These are phyloP conservation scores for Athalia rosae DNA, from an alignment of 2,888 invertebrate species.

Conservation along the genomic window DNA sequence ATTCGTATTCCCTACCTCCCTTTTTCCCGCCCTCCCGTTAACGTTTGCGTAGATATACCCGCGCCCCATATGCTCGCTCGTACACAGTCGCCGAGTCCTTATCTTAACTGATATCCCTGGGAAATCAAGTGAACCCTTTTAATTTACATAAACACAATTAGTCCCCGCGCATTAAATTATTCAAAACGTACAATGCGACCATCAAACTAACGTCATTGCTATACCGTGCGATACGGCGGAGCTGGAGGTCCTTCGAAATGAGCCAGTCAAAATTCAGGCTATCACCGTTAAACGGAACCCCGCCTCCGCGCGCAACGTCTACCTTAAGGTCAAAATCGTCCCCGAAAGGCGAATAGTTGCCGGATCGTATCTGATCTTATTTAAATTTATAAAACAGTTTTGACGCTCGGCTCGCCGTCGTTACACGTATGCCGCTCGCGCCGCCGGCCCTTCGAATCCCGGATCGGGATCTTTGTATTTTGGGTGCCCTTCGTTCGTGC, in stretches of 20 bases:
- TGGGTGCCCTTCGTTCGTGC: constrained; percentile 11
- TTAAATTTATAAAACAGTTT: too few relatives aligned
- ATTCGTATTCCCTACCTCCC: background rate
- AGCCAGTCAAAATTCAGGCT: constrained; percentile 1
- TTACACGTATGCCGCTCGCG: too few relatives aligned
- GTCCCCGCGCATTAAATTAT: constrained; percentile 69
- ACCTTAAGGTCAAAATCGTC: too few relatives aligned
- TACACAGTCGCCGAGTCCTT: constrained; percentile 14
- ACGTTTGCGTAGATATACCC: too few relatives aligned
- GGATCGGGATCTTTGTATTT: too few relatives aligned
- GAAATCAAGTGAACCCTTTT: constrained; percentile 61
- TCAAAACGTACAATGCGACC: constrained; percentile 55
- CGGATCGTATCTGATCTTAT: too few relatives aligned
- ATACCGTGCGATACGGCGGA: background rate
- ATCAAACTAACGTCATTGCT: constrained; percentile 23
- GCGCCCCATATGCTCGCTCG: background rate
- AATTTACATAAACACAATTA: constrained; percentile 72
- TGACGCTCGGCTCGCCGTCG: too few relatives aligned
- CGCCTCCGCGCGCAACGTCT: too few relatives aligned
- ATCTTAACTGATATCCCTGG: constrained; percentile 61
- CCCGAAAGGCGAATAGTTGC: too few relatives aligned
- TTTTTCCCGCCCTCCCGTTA: too few relatives aligned
- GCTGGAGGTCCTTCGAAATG: background rate
- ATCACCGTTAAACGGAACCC: too few relatives aligned
- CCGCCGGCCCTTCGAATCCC: too few relatives aligned